Evolutionary conservation across 1,140 invertebrate species (phyloP).

Genomic region (Panulirus ornatus): DNA sequence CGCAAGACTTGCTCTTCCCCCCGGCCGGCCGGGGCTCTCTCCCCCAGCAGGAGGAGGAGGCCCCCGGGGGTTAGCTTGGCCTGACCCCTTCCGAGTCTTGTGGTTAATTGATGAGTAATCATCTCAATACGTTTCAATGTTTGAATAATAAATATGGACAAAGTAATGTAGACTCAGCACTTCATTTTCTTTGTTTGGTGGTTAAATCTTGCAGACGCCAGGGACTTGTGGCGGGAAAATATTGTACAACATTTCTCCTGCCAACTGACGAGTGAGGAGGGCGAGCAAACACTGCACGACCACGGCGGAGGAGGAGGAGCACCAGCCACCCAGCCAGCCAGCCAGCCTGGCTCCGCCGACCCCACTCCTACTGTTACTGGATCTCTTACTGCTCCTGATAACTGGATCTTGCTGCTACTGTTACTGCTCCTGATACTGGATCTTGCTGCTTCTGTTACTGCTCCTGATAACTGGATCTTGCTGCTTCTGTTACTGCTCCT

Average conservation of each 20-base stretch:
- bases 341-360: too few relatives aligned
- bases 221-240: conserved; percentile 47
- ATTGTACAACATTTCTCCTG: conserved; percentile 45
- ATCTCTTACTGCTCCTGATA: neutral
- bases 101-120: conserved; percentile 68
- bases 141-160: conserved; percentile 65
- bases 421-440: neutral
- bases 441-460: too few relatives aligned
- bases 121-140: conserved; percentile 66
- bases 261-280: conserved; percentile 37
- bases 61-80: too few relatives aligned
- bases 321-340: too few relatives aligned
- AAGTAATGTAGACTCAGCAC: conserved; percentile 62
- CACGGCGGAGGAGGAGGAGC: too few relatives aligned
- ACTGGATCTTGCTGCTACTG: neutral
- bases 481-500: too few relatives aligned
- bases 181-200: conserved; percentile 64
- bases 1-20: conserved; percentile 40
- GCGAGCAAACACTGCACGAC: conserved; percentile 26
- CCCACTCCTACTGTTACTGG: neutral
- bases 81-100: too few relatives aligned
- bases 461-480: neutral
- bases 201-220: conserved; percentile 56
- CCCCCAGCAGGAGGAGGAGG: too few relatives aligned
- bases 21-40: too few relatives aligned